Evolutionary conservation across 2,797 vertebrate genomes (phyloP).

Genomic region (Myripristis jacobus): DNA sequence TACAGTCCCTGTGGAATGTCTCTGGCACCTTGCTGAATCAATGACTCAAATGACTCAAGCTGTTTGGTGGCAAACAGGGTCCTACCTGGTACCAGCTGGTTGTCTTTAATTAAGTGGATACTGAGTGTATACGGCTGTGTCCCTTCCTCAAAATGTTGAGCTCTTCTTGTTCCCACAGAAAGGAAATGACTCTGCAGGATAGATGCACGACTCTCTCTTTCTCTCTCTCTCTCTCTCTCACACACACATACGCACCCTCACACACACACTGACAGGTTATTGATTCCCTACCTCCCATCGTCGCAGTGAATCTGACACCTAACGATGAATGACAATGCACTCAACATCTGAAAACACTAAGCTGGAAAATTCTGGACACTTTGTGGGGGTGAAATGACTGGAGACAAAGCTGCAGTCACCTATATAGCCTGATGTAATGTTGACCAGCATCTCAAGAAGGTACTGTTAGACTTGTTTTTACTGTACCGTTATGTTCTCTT

Average conservation of each 20-base stretch:
- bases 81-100: slow-evolving; percentile 36
- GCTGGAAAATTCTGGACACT: too few species aligned
- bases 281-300: slow-evolving; percentile 73
- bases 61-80: slow-evolving; percentile 25
- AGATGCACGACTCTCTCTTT: slow-evolving; percentile 65
- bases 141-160: slow-evolving; percentile 59
- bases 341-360: too few species aligned
- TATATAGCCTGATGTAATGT: too few species aligned
- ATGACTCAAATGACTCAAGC: slow-evolving; percentile 34
- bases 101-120: slow-evolving; percentile 62
- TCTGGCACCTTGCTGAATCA: slow-evolving; percentile 43
- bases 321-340: too few species aligned
- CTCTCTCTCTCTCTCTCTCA: slow-evolving; percentile 31
- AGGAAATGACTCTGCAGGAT: slow-evolving; percentile 67
- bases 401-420: too few species aligned
- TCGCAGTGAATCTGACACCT: slow-evolving; percentile 71
- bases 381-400: too few species aligned
- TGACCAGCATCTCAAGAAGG: too few species aligned
- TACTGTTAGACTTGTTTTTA: too few species aligned
- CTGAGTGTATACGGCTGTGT: slow-evolving; percentile 67
- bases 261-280: slow-evolving; percentile 64
- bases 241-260: too few species aligned
- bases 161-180: slow-evolving; percentile 59
- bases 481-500: too few species aligned
- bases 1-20: slow-evolving; percentile 25